Evolutionary conservation across 2,888 invertebrate species (phyloP), one percentile per base, ranked within the genome.

Genomic region (Tholera decimalis): DNA sequence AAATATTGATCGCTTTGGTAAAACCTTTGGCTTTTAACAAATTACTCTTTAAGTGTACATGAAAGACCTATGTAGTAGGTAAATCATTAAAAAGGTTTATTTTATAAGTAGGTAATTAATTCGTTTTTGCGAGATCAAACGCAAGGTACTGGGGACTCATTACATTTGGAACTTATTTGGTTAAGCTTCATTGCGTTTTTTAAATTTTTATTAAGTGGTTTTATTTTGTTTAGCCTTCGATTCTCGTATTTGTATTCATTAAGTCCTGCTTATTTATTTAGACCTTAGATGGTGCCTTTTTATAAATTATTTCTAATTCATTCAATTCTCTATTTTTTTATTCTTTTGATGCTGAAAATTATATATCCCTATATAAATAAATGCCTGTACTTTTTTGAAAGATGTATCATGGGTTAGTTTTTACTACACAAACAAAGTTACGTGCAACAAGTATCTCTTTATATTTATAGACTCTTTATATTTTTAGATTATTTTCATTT

Each of bases 1-100:
- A 57, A 22, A 67, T 56, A 74, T 73, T 63, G 67, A 79, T 77
- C 66, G 60, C 58, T 74, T 77, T 64, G 58, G 69, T 71, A 46
- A 49, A 55, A 43, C 74, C 68, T 74, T 71, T 72, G 57, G 60
- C 78, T 76, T 78, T 78, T 74, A 82, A 74, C 73, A 73, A 75
- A 77, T 82, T 81, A 77, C 72, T 55, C 43, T 54, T 56, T 22
- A 46, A 58, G 46, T 60, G 53, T 28, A 62, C 55, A 65, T 71
- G 18, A 79, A 72, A 62, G 64, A 60, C 49, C 53, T 49, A 46
- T 20, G 22, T 66, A 51, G 24, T 46, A 66, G 72, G 11, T 28
- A 15, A 57, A 39, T 53, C 35, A 39, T 66, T 51, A 44, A 55
- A 47, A 62, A 56, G 43, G 61, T 64, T 66, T 30, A 47, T 47